Conservation (phyloP, 2,888 invertebrate species). For the Papilio demoleus region DNA sequence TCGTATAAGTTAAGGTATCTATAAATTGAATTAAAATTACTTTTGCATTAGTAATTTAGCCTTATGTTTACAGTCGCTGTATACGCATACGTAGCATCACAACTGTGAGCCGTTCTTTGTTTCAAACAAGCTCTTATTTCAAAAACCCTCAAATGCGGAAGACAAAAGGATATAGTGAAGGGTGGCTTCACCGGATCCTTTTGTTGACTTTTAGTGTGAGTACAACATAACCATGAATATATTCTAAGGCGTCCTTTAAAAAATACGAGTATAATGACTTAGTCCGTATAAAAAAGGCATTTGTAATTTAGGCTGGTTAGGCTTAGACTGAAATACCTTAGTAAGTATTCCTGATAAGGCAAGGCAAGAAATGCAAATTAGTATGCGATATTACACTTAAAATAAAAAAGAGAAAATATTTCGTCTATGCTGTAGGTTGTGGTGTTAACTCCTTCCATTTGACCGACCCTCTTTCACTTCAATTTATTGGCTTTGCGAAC, state of each 20-base stretch:
- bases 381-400: neutral
- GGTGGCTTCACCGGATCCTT: slow-evolving; percentile 38
- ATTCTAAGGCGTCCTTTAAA: neutral
- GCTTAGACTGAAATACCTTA: neutral
- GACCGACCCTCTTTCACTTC: slow-evolving; percentile 1
- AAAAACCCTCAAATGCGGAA: slow-evolving; percentile 41
- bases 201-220: slow-evolving; percentile 39
- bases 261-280: neutral
- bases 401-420: slow-evolving; percentile 9
- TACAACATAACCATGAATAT: slow-evolving; percentile 25
- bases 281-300: neutral
- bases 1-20: no score
- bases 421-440: neutral
- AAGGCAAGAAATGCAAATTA: neutral
- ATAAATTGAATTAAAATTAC: no score
- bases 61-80: neutral
- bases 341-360: neutral
- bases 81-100: slow-evolving; percentile 17
- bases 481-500: neutral
- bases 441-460: neutral
- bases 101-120: slow-evolving; percentile 36
- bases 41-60: neutral
- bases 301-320: neutral
- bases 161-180: slow-evolving; percentile 40
- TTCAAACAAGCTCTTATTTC: slow-evolving; percentile 40